A percentile compares a stretch with the other conserved stretches of the same genome.
Conservation (phyloP, 2,797 vertebrate genomes). For the Cossypha dichroa region DNA sequence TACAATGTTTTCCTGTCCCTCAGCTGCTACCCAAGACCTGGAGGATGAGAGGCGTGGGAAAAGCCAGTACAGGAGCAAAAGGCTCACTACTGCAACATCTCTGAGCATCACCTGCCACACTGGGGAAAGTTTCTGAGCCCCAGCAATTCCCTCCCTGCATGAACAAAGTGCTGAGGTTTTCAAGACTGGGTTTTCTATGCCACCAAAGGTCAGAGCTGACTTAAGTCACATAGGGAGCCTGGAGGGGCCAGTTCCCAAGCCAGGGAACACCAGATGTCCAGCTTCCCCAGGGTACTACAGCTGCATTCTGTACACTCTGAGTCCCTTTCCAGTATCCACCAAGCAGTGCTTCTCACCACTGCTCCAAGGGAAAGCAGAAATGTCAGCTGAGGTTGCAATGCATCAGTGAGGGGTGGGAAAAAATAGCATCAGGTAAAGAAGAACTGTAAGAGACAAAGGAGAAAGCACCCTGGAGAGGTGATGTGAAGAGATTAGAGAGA, state of each 20-base stretch:
- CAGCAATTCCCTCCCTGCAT: background rate
- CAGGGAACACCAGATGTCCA: background rate
- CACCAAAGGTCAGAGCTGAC: background rate
- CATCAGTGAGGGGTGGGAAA: background rate
- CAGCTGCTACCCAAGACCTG: background rate
- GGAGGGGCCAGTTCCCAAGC: background rate
- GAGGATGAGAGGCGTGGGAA: background rate
- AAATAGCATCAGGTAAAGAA: background rate
- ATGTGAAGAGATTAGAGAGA: constrained; percentile 22
- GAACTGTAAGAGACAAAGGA: background rate
- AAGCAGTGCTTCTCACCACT: background rate
- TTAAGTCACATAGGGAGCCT: background rate
- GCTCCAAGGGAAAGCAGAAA: background rate
- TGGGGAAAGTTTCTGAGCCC: background rate
- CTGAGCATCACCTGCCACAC: background rate
- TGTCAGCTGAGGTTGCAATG: background rate
- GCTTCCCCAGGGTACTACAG: background rate
- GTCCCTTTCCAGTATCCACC: background rate
- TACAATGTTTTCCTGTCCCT: background rate
- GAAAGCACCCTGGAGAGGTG: background rate
- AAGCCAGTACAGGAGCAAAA: background rate
- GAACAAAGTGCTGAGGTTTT: background rate
- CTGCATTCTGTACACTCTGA: background rate
- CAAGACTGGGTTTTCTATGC: background rate
- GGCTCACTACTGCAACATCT: background rate